phyloP scores from a whole-genome alignment of 2,888 invertebrate species.

The Chymomyza amoena region DNA sequence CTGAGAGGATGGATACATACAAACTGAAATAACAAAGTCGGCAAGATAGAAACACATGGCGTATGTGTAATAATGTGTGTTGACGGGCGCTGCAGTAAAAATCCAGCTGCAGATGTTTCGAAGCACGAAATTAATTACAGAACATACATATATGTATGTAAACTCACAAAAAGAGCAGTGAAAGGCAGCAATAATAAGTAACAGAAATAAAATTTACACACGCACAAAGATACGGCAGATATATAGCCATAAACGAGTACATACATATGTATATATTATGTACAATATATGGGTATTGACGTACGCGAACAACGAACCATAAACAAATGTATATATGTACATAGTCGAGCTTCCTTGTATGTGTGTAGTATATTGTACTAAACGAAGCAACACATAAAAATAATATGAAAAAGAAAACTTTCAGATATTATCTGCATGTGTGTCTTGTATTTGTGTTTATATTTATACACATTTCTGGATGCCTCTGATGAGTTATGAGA shows the following conservation, averaged over 20 bases:
- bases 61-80: conserved; percentile 60
- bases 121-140: conserved; percentile 71
- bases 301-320: neutral
- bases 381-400: conserved; percentile 60
- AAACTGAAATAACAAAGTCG: conserved; percentile 55
- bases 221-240: neutral
- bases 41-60: conserved; percentile 38
- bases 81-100: conserved; percentile 64
- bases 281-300: neutral
- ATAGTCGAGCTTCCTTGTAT: no score
- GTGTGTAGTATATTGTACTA: neutral
- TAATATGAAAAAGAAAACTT: conserved; percentile 50
- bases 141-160: conserved; percentile 40
- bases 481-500: conserved; percentile 33
- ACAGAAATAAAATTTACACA: conserved; percentile 71
- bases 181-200: conserved; percentile 62
- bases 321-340: conserved; percentile 52
- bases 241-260: no score
- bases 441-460: conserved; percentile 19
- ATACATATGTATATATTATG: neutral
- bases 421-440: conserved; percentile 54
- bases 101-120: conserved; percentile 72
- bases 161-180: conserved; percentile 36
- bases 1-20: no score
- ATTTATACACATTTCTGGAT: conserved; percentile 16